Base-by-base conservation (phyloP, 2,888 invertebrate species). In the Macrophya annulata region DNA sequence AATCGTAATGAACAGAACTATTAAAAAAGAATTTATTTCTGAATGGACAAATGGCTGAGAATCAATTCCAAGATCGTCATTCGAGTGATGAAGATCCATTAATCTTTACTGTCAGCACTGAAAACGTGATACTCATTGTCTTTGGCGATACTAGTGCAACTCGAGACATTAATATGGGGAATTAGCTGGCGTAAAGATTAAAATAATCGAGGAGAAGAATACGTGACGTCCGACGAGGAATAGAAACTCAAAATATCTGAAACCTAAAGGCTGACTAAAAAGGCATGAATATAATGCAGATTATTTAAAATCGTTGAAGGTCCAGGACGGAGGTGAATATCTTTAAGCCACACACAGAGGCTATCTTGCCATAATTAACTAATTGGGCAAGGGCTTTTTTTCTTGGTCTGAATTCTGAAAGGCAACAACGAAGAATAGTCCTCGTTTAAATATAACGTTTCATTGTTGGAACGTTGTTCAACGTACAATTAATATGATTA, bases 291-390 rank as follows among this genome's bases (percentile, higher is more conserved):
- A 77, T 21, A 77, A 77, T 51, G 51, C 17, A 17, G 17, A 15
- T 51, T 21, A 12, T 55, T n/a, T n/a, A 48, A 25, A 77, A 8
- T 51, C 31, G 31, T 9, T 31, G 1, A 8, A 55, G 31, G 62
- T n/a, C 43, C 37, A 10, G 31, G 48, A 48, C 12, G 48, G 12
- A 45, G 71, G 9, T 21, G 83, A 83, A 45, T 48, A 83, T 43
- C 71, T 25, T n/a, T n/a, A 4, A 43, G 37, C 68, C 68, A 83
- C 15, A 43, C 68, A 83, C 48, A 83, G 48, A 31, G 68, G 83
- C 83, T 83, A 68, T 83, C 83, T 83, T 83, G 83, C 83, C 68
- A 83, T 83, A 48, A 68, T 83, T 62, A 43, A 62, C 21, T 15
- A 31, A 48, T 81, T 31, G 31, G 77, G 17, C 10, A 25, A 4